Evolutionary conservation across 2,113 vertebrate species (phyloP), one percentile per base, ranked within the genome.

Genomic region (Carassius auratus): DNA sequence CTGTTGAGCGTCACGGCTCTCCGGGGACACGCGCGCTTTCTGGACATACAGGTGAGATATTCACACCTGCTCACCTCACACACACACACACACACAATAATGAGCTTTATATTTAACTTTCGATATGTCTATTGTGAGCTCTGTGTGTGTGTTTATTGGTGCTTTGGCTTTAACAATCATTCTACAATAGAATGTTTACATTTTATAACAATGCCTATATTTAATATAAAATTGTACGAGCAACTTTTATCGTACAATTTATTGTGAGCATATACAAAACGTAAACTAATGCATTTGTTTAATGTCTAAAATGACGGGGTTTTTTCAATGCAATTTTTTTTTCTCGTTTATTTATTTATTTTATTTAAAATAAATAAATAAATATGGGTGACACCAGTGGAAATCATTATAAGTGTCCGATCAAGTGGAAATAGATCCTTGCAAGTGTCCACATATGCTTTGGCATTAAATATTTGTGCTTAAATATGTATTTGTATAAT

Each of bases 1-100:
- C 90, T 97, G 86, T 61, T 97, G 90, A 91, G 96, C 89, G 90
- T 97, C 92, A 94, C 93, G 57, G 94, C 95, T 57, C 95, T 96
- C 55, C 94, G 93, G 79, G 97, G 96, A 88, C 93, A 96, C 85
- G 93, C 92, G 93, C 93, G 96, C 64, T 95, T 96, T 89, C 90
- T 97, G 2, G 95, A 86, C 69, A 38, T 68, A 21, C 85, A 98
- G 97, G 97, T 99, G 90, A 96, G 95, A 76, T 4, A 15, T 14
- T 17, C 4, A 9, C 21, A 4, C 69, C 3, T 5, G 71, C 68
- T 82, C 52, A 42, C 26, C 80, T 66, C 17, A 33, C 19, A 23
- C 81, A 38, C 81, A 69, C 15, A 21, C 19, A 83, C 30, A 42
- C 48, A 55, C 17, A 23, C 78, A 45, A 8, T 8, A 1, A 42